Base-by-base conservation (phyloP, 1,140 invertebrate genomes). In the Hyphantria cunea region DNA sequence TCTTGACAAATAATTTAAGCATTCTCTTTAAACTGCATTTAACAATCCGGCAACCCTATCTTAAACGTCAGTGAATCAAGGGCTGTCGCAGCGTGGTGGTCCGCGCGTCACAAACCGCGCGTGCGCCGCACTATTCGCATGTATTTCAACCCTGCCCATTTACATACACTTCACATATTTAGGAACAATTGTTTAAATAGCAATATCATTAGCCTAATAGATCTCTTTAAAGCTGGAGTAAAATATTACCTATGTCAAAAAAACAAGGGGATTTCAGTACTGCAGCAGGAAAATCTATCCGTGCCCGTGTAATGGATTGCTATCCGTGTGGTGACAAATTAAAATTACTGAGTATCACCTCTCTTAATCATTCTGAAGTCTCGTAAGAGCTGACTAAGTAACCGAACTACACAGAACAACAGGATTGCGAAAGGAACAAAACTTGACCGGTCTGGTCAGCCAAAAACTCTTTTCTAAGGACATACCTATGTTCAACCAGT, bases 61-160 rank as follows among this genome's bases (percentile, higher is more conserved):
- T n/a, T 45, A 53, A 9, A 69, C 37, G 76, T 75, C 68, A 74
- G 79, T 89, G 86, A 86, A 88, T 89, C 86, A 89, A 59, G 85
- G 82, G 82, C 76, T 89, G 86, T 80, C 62, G 78, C 68, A 62
- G 72, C 78, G 66, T 76, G 86, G 86, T 90, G 79, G 79, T 81
- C 79, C 70, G 60, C 72, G 61, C 67, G 70, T 78, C 78, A 76
- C 61, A 41, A 55, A 15, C 62, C 66, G 74, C 78, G 78, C 76
- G 78, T 78, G 78, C 72, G 68, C 70, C 15, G 53, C 65, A 13
- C 41, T 39, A 55, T 73, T 72, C 72, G 58, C 72, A 71, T 78
- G 72, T 75, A 70, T 72, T 80, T 74, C 82, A 84, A 72, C 73
- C 78, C 72, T 85, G 74, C 67, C 66, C 58, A 85, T 86, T 88